phyloP scores from a whole-genome alignment of 2,113 vertebrate genomes.

The Oncorhynchus nerka region DNA sequence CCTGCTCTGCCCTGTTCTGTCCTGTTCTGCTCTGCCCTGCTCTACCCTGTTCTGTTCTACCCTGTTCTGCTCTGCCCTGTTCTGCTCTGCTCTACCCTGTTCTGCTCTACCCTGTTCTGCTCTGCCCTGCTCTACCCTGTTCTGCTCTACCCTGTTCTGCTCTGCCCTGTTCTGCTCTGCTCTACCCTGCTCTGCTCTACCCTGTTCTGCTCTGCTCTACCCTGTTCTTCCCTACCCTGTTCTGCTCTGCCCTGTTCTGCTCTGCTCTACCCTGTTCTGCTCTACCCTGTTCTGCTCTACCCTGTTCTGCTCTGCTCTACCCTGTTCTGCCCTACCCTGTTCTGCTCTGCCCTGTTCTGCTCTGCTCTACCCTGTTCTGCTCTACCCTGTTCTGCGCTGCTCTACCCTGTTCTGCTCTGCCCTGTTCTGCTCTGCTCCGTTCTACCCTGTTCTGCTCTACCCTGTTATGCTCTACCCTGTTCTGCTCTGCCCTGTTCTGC shows the following conservation, averaged over 20 bases:
- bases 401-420: neutral
- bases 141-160: too few relatives aligned
- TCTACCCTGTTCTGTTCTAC: fast-evolving
- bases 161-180: too few relatives aligned
- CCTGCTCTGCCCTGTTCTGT: too few relatives aligned
- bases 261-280: fast-evolving
- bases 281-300: too few relatives aligned
- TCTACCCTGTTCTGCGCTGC: fast-evolving
- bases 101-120: fast-evolving
- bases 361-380: fast-evolving
- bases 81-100: fast-evolving
- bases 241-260: too few relatives aligned
- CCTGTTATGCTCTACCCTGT: too few relatives aligned
- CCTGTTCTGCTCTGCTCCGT: fast-evolving
- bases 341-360: too few relatives aligned
- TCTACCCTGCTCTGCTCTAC: fast-evolving
- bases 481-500: too few relatives aligned
- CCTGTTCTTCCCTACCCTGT: fast-evolving
- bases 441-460: too few relatives aligned
- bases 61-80: fast-evolving
- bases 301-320: too few relatives aligned
- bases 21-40: fast-evolving
- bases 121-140: fast-evolving
- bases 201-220: fast-evolving
- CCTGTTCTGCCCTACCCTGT: too few relatives aligned